Base-by-base conservation (phyloP, 2,888 invertebrate genomes). In the Dusona sp. region DNA sequence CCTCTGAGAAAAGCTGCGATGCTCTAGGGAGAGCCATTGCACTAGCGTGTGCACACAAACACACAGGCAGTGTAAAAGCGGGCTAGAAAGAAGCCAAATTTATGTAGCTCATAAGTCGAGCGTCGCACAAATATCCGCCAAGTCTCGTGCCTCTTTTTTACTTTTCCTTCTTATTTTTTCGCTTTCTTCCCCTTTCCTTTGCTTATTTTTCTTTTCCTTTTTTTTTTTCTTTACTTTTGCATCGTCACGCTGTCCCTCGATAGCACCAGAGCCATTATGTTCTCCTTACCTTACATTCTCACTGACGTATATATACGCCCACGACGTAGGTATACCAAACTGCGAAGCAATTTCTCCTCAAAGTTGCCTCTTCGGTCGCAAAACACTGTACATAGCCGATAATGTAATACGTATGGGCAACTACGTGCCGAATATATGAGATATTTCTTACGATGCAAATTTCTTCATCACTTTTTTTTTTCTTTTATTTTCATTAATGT, bases 51-150 rank as follows among this genome's bases (percentile, higher is more conserved):
- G 22, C 45, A 48, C 70, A 65, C 65, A 54, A 3, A 25, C 13
- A 61, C 16, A 61, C 61, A 61, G 29, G 29, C 70, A 77, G 68
- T 42, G 79, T 51, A 73, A 79, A 79, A 65, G 36, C 68, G 61
- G 75, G 80, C 80, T 79, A 74, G 74, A 74, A 87, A 87, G 83
- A 85, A 88, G 81, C 78, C 73, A 85, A 88, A 88, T 88, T 88
- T 88, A 88, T 88, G 87, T 87, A 83, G 87, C 87, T 88, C 88
- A 87, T 87, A 88, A 88, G 88, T 88, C 87, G 83, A 65, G 80
- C 79, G 82, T 72, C 84, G 85, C 79, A 84, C 83, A 87, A 88
- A 87, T 88, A 87, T 88, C 87, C 83, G 75, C 74, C 77, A 79
- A 54, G 48, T 48, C 72, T 70, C 45, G 81, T 75, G 68, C 70